Base-by-base conservation (phyloP, 2,797 vertebrate species). In the Scolopax rusticola region DNA sequence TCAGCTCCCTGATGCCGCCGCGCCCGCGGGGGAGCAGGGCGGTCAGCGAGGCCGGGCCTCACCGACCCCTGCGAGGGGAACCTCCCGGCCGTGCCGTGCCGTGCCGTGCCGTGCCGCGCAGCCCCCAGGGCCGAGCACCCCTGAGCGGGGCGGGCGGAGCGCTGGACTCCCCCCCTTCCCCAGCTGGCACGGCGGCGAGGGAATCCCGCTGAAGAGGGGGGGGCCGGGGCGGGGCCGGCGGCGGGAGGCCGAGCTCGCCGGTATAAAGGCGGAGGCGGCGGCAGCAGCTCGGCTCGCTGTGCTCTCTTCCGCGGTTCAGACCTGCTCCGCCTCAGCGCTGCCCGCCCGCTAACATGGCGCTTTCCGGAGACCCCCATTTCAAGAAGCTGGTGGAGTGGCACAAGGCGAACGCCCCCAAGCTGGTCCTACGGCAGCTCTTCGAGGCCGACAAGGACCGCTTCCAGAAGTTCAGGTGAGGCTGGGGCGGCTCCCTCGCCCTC, bases 381-480 rank as follows among this genome's bases (percentile, higher is more conserved):
- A 97, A 98, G 94, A 98, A 98, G 91, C 98, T 99, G 87, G 93
- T 98, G 97, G 97, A 99, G n/a, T 99, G 99, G 99, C 98, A 99
- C 97, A 98, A 97, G 50, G 97, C 98, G 83, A 98, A 99, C 51
- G 96, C 97, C 51, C 80, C 98, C 63, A 97, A 97, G 76, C 98
- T 99, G 93, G 99, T 98, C 94, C 96, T 99, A 97, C 98, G 99
- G 96, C 96, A 98, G 81, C 98, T 99, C 97, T 99, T 99, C 93
- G 98, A 99, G 19, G 84, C 96, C 23, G 98, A 99, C 88, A 98
- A 98, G 95, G 98, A 99, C 17, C 98, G 99, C 59, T 99, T 99
- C 98, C 97, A 91, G 93, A 99, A 98, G 69, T 97, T 99, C 97
- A 99, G 99, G 99, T 99, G 98, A 41, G 70, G 57, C 28, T 32